A percentile compares a stretch with the other conserved stretches of the same genome.
phyloP scores from a whole-genome alignment of 2,888 invertebrate genomes.

The Lepas anatifera region DNA sequence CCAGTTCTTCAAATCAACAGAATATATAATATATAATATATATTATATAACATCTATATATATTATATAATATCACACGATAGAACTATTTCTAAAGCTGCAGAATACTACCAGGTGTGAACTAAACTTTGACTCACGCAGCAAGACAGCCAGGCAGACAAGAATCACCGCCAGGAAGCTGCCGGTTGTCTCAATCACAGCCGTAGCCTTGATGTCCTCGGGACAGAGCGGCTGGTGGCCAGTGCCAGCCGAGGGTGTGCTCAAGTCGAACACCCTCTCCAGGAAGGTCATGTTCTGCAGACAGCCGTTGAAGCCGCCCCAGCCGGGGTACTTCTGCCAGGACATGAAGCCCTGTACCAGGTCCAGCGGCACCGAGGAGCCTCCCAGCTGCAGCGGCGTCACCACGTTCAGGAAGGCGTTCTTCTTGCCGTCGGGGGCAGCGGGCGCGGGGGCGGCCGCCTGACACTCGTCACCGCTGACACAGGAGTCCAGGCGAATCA shows the following conservation, averaged over 20 bases:
- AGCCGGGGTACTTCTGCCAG: slow-evolving; percentile 58
- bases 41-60: too few relatives aligned
- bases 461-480: slow-evolving; percentile 7
- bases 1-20: too few relatives aligned
- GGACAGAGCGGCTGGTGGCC: slow-evolving; percentile 61
- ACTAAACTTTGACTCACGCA: too few relatives aligned
- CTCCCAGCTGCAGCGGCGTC: slow-evolving; percentile 76
- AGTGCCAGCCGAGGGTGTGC: slow-evolving; percentile 54
- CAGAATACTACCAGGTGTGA: too few relatives aligned
- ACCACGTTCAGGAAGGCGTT: slow-evolving; percentile 55
- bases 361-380: slow-evolving; percentile 52
- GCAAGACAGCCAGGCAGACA: slow-evolving; percentile 68
- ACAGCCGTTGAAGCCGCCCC: slow-evolving; percentile 70
- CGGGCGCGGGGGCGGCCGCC: not conserved
- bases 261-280: slow-evolving; percentile 61
- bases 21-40: too few relatives aligned
- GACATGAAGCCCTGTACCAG: slow-evolving; percentile 47
- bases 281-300: slow-evolving; percentile 79
- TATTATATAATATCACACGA: too few relatives aligned
- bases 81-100: too few relatives aligned
- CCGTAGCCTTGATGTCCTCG: slow-evolving; percentile 53
- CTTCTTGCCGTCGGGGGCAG: not conserved
- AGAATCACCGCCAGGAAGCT: slow-evolving; percentile 82
- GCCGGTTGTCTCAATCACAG: slow-evolving; percentile 69
- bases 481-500: slow-evolving; percentile 61